phyloP scores from a whole-genome alignment of 2,888 invertebrate species.

The Lymantria monacha region DNA sequence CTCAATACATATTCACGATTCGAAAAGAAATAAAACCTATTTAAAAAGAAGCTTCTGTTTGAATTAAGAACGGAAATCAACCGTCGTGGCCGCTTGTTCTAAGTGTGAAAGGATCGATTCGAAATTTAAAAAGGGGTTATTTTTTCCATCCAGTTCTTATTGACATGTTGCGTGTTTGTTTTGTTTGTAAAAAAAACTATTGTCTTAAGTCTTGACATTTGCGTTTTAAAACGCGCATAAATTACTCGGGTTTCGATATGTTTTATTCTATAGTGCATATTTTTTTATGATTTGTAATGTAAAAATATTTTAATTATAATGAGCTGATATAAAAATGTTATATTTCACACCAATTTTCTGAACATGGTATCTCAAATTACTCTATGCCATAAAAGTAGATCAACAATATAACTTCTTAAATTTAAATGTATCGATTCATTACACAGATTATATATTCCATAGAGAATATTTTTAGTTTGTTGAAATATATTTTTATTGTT shows the following conservation, averaged over 20 bases:
- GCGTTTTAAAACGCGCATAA: constrained; percentile 29
- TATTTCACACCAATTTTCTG: not conserved
- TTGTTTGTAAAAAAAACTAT: constrained; percentile 41
- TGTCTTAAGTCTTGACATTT: constrained; percentile 44
- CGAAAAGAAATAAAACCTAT: constrained; percentile 59
- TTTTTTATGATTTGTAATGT: constrained; percentile 2
- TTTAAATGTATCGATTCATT: constrained; percentile 23
- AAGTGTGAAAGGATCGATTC: constrained; percentile 81
- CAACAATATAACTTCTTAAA: constrained; percentile 19
- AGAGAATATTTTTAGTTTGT: constrained; percentile 36
- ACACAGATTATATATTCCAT: constrained; percentile 15
- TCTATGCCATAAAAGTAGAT: constrained; percentile 1
- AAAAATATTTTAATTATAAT: not conserved
- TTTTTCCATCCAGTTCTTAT: constrained; percentile 61
- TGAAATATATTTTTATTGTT: constrained; percentile 74
- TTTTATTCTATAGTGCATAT: constrained; percentile 21
- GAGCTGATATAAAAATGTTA: not conserved
- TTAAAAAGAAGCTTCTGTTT: constrained; percentile 69
- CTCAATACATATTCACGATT: constrained; percentile 55
- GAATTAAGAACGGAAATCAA: constrained; percentile 81
- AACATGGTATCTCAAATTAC: not conserved
- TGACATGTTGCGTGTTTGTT: constrained; percentile 65
- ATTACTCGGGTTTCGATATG: constrained; percentile 29
- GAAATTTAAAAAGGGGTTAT: constrained; percentile 62
- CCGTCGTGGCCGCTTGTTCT: constrained; percentile 73